Evolutionary conservation across 2,797 vertebrate genomes (phyloP), one percentile per base, ranked within the genome.

Genomic region (Neosilurus hyrtlii): DNA sequence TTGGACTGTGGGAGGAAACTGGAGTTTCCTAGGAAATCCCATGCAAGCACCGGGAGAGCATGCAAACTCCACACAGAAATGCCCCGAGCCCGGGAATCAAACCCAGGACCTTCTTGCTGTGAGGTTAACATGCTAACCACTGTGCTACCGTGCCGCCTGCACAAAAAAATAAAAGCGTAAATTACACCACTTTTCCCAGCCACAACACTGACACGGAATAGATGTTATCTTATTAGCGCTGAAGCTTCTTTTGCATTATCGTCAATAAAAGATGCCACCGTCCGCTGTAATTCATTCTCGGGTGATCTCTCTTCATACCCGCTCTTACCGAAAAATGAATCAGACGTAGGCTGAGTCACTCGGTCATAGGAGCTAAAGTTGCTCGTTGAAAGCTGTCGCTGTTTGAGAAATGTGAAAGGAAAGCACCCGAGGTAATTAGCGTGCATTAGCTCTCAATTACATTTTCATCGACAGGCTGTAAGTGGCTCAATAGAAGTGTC

Each of bases 381-480:
- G 77, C 83, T 30, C 10, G 35, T 30, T 54, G 80, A 84, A 80
- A 86, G 71, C 75, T 82, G 51, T 61, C n/a, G 70, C 73, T 37
- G 51, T 57, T 71, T 67, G 57, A 82, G 76, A 35, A 80, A 84
- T 52, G 63, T 77, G 70, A 80, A 80, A 63, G 22, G 71, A 65
- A 82, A 84, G 67, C 75, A 65, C 83, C 57, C 1, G 70, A 18
- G 72, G 59, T 84, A 83, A 88, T 86, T 87, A 86, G 52, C 80
- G 56, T 86, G 83, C 86, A 85, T 92, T 89, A 91, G 83, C 75
- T 63, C 77, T 85, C 90, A 86, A 91, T 93, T 92, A 92, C 87
- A 90, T 92, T 90, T 88, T 88, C 89, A 92, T 91, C 90, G 90
- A 92, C 89, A 89, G 86, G 82, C 51, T 84, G 86, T 85, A 84